phyloP scores from a whole-genome alignment of 2,888 invertebrate genomes.

The Byasa hedistus region DNA sequence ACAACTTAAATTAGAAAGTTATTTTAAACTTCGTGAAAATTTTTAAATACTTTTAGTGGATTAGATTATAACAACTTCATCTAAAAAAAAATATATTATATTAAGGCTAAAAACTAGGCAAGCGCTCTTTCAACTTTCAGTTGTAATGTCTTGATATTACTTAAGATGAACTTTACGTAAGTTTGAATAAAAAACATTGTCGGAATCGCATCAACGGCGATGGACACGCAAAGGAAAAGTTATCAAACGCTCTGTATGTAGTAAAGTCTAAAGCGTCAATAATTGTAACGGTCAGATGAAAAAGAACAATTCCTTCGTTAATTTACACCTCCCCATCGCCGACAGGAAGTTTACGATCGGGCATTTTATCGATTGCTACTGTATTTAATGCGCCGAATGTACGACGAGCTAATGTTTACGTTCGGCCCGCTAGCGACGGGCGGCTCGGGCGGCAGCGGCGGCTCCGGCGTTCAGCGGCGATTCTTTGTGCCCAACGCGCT shows the following conservation, averaged over 20 bases:
- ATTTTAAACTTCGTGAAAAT: no score
- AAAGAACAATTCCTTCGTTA: conserved; percentile 70
- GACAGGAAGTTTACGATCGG: conserved; percentile 75
- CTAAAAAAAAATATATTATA: no score
- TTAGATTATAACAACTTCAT: no score
- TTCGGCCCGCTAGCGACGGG: conserved; percentile 64
- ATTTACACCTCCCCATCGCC: conserved; percentile 72
- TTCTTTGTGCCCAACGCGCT: conserved; percentile 64
- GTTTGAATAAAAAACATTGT: neutral
- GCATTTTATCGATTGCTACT: conserved; percentile 74
- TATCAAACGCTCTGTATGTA: conserved; percentile 20
- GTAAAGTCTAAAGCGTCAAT: conserved; percentile 43
- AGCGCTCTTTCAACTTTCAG: neutral
- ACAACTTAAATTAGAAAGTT: no score
- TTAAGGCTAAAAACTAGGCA: no score
- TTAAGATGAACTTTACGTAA: neutral
- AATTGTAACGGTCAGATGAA: conserved; percentile 70
- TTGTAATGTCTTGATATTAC: neutral
- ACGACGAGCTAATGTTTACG: conserved; percentile 59
- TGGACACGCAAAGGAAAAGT: neutral
- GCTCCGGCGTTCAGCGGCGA: conserved; percentile 54
- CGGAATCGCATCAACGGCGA: neutral
- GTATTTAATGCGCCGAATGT: conserved; percentile 52
- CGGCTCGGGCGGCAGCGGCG: neutral
- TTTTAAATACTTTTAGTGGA: no score